Percentiles rank a stretch among this genome's conserved stretches.
Evolutionary conservation across 2,888 invertebrate species (phyloP).

Genomic region (Stomorhina lunata): DNA sequence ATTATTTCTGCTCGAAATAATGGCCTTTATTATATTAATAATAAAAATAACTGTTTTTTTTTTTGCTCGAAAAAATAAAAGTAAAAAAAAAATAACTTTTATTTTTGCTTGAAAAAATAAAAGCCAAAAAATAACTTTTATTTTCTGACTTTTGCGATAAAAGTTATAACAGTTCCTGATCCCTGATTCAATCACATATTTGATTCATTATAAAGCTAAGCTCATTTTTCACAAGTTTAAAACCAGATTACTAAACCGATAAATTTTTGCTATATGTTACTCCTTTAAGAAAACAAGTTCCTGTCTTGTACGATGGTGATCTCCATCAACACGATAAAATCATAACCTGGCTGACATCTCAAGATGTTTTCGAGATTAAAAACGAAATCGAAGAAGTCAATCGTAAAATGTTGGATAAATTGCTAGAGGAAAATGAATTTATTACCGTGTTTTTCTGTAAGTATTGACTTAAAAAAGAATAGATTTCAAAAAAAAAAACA

Average conservation of each 20-base stretch:
- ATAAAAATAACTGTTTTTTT: no score
- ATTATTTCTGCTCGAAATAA: no score
- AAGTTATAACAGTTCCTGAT: no score
- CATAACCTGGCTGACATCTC: constrained; percentile 93
- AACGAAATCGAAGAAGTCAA: constrained; percentile 99
- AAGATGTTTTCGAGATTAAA: constrained; percentile 96
- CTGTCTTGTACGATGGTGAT: constrained; percentile 94
- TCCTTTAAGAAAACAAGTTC: constrained; percentile 83
- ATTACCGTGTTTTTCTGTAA: constrained; percentile 97
- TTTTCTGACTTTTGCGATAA: background rate
- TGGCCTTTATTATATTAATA: no score
- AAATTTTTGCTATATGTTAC: background rate
- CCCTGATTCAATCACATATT: no score
- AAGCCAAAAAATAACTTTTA: background rate
- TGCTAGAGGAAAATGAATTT: constrained; percentile 96
- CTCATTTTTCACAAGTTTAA: no score
- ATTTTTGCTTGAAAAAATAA: no score
- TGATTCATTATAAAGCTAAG: no score
- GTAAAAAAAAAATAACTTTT: no score
- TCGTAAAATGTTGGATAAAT: constrained; percentile 96
- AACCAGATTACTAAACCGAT: no score
- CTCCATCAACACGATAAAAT: constrained; percentile 92
- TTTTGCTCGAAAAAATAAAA: no score
- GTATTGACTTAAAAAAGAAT: constrained; percentile 75
- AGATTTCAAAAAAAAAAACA: background rate